Percentiles rank a stretch among this genome's conserved stretches.
Conservation (phyloP, 2,888 invertebrate genomes). For the Auanema freiburgensis region DNA sequence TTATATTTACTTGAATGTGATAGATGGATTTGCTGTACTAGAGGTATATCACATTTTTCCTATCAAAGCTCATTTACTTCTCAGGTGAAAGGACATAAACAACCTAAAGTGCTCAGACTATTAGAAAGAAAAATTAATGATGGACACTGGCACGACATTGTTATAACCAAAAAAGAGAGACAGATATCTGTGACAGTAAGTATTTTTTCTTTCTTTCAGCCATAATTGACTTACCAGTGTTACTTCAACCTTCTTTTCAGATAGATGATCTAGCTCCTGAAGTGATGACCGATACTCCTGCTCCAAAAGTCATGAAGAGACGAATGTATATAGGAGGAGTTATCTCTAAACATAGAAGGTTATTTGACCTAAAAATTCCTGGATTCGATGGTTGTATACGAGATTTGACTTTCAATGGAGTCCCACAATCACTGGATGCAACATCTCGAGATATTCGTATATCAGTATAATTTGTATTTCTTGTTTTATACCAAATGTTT, state of each 20-base stretch:
- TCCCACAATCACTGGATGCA: neutral
- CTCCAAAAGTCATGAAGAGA: constrained; percentile 59
- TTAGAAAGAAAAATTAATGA: constrained; percentile 50
- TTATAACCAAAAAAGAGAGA: constrained; percentile 39
- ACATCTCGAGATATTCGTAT: too few species aligned
- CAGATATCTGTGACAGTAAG: constrained; percentile 29
- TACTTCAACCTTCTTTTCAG: too few species aligned
- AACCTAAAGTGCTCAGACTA: constrained; percentile 47
- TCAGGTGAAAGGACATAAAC: constrained; percentile 49
- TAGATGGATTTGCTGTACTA: constrained; percentile 54
- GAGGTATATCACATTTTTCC: constrained; percentile 27
- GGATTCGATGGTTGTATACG: constrained; percentile 58
- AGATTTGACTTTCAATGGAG: constrained; percentile 30
- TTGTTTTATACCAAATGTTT: too few species aligned
- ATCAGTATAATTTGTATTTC: too few species aligned
- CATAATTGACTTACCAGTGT: too few species aligned
- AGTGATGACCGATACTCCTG: constrained; percentile 50
- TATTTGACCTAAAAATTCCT: constrained; percentile 42
- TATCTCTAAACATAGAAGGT: constrained; percentile 54
- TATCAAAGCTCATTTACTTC: neutral
- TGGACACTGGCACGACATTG: constrained; percentile 58
- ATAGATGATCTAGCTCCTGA: constrained; percentile 49
- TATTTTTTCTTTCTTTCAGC: neutral
- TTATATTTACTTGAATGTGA: constrained; percentile 55
- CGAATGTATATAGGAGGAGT: constrained; percentile 62